Conservation (phyloP, 2,113 vertebrate genomes). For the Dasyornis broadbenti region DNA sequence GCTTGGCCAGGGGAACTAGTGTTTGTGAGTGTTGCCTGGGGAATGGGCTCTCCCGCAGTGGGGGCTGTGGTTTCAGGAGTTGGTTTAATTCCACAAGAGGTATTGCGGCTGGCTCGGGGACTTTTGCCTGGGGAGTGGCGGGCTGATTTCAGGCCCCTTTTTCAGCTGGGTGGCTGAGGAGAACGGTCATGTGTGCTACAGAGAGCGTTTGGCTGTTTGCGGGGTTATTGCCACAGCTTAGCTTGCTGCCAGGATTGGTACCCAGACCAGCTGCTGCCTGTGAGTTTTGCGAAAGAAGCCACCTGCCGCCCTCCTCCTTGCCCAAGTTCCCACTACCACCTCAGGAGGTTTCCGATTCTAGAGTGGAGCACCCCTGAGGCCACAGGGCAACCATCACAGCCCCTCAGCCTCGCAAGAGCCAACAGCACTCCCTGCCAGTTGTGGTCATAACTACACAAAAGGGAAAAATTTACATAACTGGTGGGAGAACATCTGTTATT, state of each 20-base stretch:
- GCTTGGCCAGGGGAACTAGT: neutral
- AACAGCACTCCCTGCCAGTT: neutral
- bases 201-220: neutral
- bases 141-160: neutral
- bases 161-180: fast-evolving
- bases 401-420: no score
- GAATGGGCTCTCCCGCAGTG: neutral
- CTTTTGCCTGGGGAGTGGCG: neutral
- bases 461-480: neutral
- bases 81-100: neutral
- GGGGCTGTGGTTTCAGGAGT: neutral
- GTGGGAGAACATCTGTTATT: neutral
- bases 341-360: neutral
- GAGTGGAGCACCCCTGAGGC: neutral
- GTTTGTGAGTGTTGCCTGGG: neutral
- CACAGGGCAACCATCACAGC: neutral
- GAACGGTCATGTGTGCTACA: fast-evolving
- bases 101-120: fast-evolving
- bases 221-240: neutral
- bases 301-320: neutral
- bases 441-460: neutral
- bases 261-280: neutral
- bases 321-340: neutral
- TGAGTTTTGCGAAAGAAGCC: neutral
- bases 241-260: fast-evolving